Base-by-base conservation (phyloP, 2,113 vertebrate species). In the Halichoeres trimaculatus region DNA sequence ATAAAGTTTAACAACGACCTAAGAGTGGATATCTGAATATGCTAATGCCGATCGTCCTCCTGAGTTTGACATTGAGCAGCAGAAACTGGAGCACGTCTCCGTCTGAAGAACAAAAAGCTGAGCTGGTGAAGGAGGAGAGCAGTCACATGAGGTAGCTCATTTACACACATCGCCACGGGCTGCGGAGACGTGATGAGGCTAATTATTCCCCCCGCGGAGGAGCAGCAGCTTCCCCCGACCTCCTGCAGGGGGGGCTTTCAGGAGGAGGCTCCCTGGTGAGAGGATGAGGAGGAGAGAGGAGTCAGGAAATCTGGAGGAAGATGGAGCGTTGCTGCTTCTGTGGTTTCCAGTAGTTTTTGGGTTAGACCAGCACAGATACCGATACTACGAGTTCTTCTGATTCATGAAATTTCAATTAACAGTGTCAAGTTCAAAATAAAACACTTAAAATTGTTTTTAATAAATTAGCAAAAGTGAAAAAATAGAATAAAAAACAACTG, bases 131-230 rank as follows among this genome's bases (percentile, higher is more conserved):
- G 47, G 53, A 75, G 56, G 57, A 77, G 43, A 47, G 45, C 48
- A 53, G 41, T 68, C 61, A 22, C 48, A 22, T 17, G 61, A 62
- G 53, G 47, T 24, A 52, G 73, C 50, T 82, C 10, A 77, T 84
- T 77, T 82, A 66, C 73, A 77, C 69, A 74, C 12, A 69, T 55
- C n/a, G 84, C 87, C 81, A 77, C 61, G 51, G 87, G 87, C 87
- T 4, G 45, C 11, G 68, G 53, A 14, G 62, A 80, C 76, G 53
- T 70, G 79, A 85, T 61, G 74, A 85, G 74, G 63, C 53, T 81
- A 81, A 87, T 89, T 85, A 85, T 78, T 70, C 74, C 70, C 74
- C 63, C 76, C 1, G 22, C 70, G 23, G 76, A 80, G 76, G 24
- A 57, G 65, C 63, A 60, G 36, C 38, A 61, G 68, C 53, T 2